Base-by-base conservation (phyloP, 64 coral and sea anemone genomes). In the Anthopleura sola region DNA sequence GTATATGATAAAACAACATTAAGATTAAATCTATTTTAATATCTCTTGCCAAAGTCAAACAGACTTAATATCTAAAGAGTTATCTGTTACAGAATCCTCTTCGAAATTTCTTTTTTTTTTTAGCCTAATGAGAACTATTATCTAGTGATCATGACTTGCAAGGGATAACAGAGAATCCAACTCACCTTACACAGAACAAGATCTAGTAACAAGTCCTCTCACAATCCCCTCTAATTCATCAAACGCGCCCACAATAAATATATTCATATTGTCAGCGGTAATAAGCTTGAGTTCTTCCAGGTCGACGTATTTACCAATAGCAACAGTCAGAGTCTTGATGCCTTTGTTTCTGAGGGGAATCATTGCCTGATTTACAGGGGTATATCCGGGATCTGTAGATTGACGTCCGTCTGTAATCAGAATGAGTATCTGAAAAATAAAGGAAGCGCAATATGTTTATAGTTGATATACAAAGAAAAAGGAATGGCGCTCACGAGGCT, bases 341-440 rank as follows among this genome's bases (percentile, higher is more conserved):
- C 90, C 62, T 76, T 92, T 86, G 47, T 60, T 82, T 71, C 87
- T 86, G 1, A 96, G 78, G 8, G 94, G 94, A 38, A 86, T 83
- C 34, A 90, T 86, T 16, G 90, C 86, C 71, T 60, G 62, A 38
- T 39, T 33, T 20, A 96, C 75, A 46, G 87, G 79, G 16, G 60
- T 49, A 38, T 74, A 82, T 2, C 88, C 90, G 3, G 84, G 83
- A 49, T 96, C 94, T 68, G 68, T 92, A 20, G 90, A 92, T 68
- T 92, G 94, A 1, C 90, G 78, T 5, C 94, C 94, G 64, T 96
- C 94, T 44, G 94, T 92, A 56, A 96, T 92, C 18, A 96, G 87
- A 8, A 96, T 26, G 19, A 96, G 87, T 36, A 96, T 80, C 94
- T 96, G 19, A 55, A 57, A 24, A 55, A 80, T n/a, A 62, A 56